Evolutionary conservation across 2,113 vertebrate species (phyloP).

Genomic region (Macrotus californicus): DNA sequence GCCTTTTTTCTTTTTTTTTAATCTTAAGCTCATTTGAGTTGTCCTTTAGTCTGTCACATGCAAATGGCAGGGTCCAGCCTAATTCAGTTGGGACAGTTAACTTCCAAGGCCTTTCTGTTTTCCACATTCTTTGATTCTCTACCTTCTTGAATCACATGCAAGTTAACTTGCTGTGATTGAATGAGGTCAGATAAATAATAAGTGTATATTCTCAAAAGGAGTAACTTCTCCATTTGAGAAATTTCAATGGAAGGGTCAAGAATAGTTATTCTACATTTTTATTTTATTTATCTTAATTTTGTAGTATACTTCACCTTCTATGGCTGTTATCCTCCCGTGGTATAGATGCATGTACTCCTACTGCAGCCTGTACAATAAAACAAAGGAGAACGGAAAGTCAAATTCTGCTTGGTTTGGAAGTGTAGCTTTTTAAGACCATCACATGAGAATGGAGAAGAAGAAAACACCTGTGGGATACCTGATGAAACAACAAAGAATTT

Average conservation of each 20-base stretch:
- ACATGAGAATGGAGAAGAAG: not conserved
- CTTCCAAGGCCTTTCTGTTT: not conserved
- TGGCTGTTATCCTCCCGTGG: not conserved
- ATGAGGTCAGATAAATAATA: not conserved
- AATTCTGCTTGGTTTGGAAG: not conserved
- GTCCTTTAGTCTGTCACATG: not conserved
- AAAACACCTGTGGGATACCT: not conserved
- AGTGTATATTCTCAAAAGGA: not conserved
- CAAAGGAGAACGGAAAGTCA: not conserved
- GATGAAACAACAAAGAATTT: not conserved
- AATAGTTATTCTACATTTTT: not conserved
- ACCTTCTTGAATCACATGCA: not conserved
- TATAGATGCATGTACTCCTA: not conserved
- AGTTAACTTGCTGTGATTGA: not conserved
- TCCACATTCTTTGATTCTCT: not conserved
- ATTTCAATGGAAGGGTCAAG: not conserved
- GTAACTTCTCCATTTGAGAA: not conserved
- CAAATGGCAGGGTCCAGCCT: not conserved
- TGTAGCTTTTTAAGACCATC: not conserved
- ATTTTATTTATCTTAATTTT: constrained; percentile 21
- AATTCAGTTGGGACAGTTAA: not conserved
- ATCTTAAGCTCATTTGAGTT: not conserved
- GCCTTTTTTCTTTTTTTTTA: not conserved
- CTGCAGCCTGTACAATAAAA: not conserved
- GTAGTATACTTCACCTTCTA: not conserved